These are phyloP conservation scores for Drosophila fulvimacula DNA, from an alignment of 2,888 invertebrate genomes.

Conservation along the genomic window DNA sequence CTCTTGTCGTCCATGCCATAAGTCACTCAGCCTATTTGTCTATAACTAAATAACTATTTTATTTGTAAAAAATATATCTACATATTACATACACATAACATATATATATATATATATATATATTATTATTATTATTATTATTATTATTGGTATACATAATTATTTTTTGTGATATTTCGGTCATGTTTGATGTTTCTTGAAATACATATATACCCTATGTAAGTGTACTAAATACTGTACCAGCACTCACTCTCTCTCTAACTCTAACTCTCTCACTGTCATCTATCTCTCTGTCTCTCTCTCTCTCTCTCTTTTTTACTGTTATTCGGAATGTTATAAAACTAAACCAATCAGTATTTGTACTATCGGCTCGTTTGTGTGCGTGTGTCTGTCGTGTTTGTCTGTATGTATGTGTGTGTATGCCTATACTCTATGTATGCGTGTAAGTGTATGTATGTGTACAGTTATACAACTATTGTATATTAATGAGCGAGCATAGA, in stretches of 20 bases:
- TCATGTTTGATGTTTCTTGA: conserved; percentile 57
- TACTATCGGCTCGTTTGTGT: conserved; percentile 50
- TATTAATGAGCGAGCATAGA: conserved; percentile 5
- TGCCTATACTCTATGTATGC: conserved; percentile 15
- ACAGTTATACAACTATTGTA: not conserved
- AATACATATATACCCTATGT: conserved; percentile 38
- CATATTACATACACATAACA: conserved; percentile 3
- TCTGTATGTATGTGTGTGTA: conserved; percentile 5
- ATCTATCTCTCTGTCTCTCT: conserved; percentile 10
- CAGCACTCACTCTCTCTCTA: conserved; percentile 22
- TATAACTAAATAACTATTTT: conserved; percentile 28
- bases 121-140: conserved; percentile 1
- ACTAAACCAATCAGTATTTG: conserved; percentile 53
- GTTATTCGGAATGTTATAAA: conserved; percentile 18
- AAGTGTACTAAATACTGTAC: conserved; percentile 26
- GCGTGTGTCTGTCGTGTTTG: not conserved
- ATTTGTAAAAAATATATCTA: conserved; percentile 33
- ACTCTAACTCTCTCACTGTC: conserved; percentile 12
- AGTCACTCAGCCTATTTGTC: conserved; percentile 41
- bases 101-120: conserved; percentile 18
- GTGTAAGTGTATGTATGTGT: conserved; percentile 14
- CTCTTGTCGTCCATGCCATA: conserved; percentile 45
- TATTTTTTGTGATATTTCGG: conserved; percentile 46
- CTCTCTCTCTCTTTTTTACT: conserved; percentile 12
- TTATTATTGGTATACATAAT: conserved; percentile 19